Evolutionary conservation across 2,113 vertebrate species (phyloP).

Genomic region (Dipodomys spectabilis): DNA sequence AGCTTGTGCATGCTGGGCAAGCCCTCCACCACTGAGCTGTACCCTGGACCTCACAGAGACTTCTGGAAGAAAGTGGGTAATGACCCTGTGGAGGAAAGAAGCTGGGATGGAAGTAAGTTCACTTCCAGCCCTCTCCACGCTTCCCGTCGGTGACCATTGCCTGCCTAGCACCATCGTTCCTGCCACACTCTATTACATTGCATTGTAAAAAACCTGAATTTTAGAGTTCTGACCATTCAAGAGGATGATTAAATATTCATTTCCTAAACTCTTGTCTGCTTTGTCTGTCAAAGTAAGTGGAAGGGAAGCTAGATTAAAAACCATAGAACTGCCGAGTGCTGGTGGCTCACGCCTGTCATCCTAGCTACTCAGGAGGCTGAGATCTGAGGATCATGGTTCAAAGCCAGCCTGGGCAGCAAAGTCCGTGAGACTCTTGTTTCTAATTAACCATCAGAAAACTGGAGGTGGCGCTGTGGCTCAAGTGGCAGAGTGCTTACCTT

Average conservation of each 20-base stretch:
- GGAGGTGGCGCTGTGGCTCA: too few relatives aligned
- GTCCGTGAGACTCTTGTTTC: too few relatives aligned
- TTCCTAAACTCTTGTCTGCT: constrained; percentile 5
- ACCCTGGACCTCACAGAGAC: background rate
- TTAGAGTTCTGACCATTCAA: constrained; percentile 7
- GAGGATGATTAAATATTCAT: constrained; percentile 64
- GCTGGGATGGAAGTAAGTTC: background rate
- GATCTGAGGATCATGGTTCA: too few relatives aligned
- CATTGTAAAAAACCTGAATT: constrained; percentile 35
- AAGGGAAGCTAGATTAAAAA: background rate
- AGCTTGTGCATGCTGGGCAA: background rate
- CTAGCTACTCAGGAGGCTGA: background rate
- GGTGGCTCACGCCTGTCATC: background rate
- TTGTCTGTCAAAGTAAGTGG: constrained; percentile 42
- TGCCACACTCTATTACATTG: background rate
- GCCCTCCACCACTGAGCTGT: background rate
- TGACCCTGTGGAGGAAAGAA: background rate
- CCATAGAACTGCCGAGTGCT: background rate
- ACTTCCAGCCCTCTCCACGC: background rate
- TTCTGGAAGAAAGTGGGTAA: background rate
- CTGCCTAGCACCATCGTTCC: background rate
- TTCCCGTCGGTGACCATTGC: background rate
- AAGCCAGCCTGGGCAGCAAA: too few relatives aligned
- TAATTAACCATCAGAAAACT: too few relatives aligned
- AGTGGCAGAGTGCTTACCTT: too few relatives aligned